Percentiles rank a stretch among this genome's conserved stretches.
Evolutionary conservation across 2,797 vertebrate species (phyloP).

Genomic region (Chelmon rostratus): DNA sequence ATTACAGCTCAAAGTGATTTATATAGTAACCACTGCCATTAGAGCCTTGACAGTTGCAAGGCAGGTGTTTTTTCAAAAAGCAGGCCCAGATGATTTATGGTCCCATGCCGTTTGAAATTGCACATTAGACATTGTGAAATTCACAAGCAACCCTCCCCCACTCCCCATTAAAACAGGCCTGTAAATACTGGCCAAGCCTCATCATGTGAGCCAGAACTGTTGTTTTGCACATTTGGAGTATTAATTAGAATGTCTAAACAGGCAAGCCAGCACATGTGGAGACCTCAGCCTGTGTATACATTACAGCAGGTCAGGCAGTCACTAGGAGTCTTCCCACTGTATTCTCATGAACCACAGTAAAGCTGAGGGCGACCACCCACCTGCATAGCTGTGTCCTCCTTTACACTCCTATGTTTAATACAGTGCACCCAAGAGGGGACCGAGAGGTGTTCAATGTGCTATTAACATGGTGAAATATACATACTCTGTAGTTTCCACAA

Average conservation of each 20-base stretch:
- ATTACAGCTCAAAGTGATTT: constrained; percentile 82
- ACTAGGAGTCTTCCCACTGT: constrained; percentile 56
- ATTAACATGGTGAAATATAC: constrained; percentile 44
- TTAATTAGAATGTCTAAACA: constrained; percentile 83
- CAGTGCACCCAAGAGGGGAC: constrained; percentile 29
- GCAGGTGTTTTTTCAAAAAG: constrained; percentile 79
- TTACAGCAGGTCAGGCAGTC: constrained; percentile 70
- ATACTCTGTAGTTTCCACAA: constrained; percentile 40
- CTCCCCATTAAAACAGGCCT: constrained; percentile 11
- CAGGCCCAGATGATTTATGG: constrained; percentile 73
- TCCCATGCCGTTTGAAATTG: constrained; percentile 64
- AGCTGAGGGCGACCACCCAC: constrained; percentile 73
- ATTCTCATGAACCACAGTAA: constrained; percentile 52
- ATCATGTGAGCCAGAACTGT: constrained; percentile 62
- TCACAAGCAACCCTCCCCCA: constrained; percentile 19
- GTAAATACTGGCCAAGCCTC: constrained; percentile 40
- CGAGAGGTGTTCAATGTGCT: constrained; percentile 23
- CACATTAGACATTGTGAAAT: constrained; percentile 68
- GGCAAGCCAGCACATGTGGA: constrained; percentile 70
- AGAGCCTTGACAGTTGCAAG: constrained; percentile 71
- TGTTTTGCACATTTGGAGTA: constrained; percentile 70
- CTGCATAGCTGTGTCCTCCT: constrained; percentile 56
- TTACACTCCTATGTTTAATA: constrained; percentile 44
- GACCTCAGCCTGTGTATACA: constrained; percentile 70
- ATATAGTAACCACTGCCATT: constrained; percentile 76